Percentiles rank a stretch among this genome's conserved stretches.
Evolutionary conservation across 2,113 vertebrate species (phyloP).

Genomic region (Baryphthengus martii): DNA sequence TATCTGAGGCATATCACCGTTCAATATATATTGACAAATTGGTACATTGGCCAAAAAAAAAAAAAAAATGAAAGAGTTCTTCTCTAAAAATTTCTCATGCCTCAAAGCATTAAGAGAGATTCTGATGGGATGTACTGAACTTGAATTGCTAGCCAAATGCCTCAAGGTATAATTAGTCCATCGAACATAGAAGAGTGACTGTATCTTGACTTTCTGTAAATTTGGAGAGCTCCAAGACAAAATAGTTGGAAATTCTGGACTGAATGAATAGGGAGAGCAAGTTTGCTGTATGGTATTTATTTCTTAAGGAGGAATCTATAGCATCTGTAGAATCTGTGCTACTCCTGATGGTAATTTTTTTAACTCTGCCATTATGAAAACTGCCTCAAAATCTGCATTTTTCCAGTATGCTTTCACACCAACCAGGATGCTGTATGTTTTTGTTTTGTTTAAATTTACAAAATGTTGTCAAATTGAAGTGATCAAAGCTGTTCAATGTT

Average conservation of each 20-base stretch:
- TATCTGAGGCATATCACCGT: background rate
- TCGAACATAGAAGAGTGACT: background rate
- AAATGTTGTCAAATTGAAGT: background rate
- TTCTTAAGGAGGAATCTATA: background rate
- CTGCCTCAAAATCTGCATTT: background rate
- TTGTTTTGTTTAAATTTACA: background rate
- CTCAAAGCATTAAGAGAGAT: background rate
- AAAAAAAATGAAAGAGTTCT: background rate
- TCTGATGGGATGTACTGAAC: background rate
- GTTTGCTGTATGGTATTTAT: background rate
- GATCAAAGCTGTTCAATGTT: background rate
- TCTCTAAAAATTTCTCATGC: background rate
- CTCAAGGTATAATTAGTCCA: background rate
- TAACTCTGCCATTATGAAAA: background rate
- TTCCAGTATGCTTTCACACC: background rate
- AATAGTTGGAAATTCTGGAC: background rate
- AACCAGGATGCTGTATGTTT: background rate
- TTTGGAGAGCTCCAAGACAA: background rate
- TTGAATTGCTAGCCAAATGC: background rate
- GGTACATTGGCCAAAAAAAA: background rate
- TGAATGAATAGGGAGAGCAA: background rate
- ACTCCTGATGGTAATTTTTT: background rate
- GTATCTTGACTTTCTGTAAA: background rate
- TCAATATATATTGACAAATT: background rate
- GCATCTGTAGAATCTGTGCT: background rate